Conservation (phyloP, 2,113 vertebrate genomes). For the Leiothrix lutea region DNA sequence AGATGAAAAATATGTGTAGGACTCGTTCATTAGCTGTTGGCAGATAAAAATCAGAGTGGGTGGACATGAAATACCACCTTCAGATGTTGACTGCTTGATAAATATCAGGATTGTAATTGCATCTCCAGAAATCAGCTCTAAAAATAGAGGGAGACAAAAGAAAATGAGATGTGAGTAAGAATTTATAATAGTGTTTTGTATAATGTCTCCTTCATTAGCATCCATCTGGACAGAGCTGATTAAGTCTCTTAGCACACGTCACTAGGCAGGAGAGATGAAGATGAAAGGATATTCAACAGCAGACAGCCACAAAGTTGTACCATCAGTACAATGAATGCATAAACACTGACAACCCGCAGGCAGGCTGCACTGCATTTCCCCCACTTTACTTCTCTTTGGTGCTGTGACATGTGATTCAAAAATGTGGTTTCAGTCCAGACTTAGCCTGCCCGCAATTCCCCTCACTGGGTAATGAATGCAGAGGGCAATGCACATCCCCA, state of each 20-base stretch:
- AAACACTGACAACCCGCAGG: not conserved
- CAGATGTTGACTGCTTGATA: slow-evolving; percentile 23
- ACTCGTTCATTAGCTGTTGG: not conserved
- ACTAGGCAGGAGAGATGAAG: slow-evolving; percentile 40
- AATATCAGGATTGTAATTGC: slow-evolving; percentile 14
- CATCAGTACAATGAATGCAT: not conserved
- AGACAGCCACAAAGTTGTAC: slow-evolving; percentile 13
- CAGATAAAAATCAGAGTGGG: not conserved
- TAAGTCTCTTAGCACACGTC: slow-evolving; percentile 45
- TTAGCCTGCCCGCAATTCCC: not conserved
- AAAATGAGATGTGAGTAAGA: slow-evolving; percentile 46
- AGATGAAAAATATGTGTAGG: not conserved
- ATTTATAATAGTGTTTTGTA: slow-evolving; percentile 54
- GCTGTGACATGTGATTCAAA: not conserved
- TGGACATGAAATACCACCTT: slow-evolving; percentile 32
- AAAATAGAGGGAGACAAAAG: slow-evolving; percentile 63
- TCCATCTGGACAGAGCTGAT: slow-evolving; percentile 65
- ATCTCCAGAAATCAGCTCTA: slow-evolving; percentile 44
- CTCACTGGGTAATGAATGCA: not conserved
- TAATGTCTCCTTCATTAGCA: slow-evolving; percentile 57
- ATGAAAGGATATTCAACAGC: slow-evolving; percentile 46
- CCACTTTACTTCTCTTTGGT: not conserved
- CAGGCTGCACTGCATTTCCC: not conserved
- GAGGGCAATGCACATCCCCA: not conserved
- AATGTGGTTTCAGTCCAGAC: not conserved